Percentiles rank a stretch among this genome's conserved stretches.
Conservation (phyloP, 2,113 vertebrate genomes). For the Acrocephalus arundinaceus region DNA sequence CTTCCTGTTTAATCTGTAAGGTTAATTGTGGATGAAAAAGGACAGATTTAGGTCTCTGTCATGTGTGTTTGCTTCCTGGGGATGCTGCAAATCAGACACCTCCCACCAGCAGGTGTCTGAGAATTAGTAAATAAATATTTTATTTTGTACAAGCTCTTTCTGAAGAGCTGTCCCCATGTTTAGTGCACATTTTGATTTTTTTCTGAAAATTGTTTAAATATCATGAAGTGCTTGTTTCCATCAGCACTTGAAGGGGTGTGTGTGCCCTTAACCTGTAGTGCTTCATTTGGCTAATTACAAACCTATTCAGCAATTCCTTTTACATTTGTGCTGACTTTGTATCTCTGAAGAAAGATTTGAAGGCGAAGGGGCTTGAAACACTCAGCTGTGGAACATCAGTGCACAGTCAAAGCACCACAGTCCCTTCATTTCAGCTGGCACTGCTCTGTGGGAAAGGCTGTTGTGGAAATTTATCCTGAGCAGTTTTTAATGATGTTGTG, state of each 20-base stretch:
- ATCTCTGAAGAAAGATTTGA: background rate
- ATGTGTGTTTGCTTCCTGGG: background rate
- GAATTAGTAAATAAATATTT: background rate
- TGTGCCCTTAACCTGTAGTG: background rate
- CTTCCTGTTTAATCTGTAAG: background rate
- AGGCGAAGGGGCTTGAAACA: background rate
- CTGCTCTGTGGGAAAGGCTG: background rate
- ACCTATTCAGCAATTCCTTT: background rate
- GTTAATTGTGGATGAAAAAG: background rate
- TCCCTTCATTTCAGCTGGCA: background rate
- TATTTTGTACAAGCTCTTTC: background rate
- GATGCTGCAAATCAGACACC: background rate
- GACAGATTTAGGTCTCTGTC: background rate
- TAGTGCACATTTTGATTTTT: background rate
- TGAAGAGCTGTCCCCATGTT: background rate
- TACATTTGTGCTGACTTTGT: background rate
- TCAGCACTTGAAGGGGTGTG: background rate
- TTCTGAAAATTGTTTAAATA: background rate
- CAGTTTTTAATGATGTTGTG: background rate
- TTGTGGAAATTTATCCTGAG: background rate
- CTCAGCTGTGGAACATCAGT: background rate
- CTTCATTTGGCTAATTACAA: background rate
- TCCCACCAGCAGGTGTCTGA: background rate
- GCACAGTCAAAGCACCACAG: background rate
- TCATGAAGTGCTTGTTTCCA: background rate